phyloP scores from a whole-genome alignment of 2,888 invertebrate species.

The Erebia epiphron region DNA sequence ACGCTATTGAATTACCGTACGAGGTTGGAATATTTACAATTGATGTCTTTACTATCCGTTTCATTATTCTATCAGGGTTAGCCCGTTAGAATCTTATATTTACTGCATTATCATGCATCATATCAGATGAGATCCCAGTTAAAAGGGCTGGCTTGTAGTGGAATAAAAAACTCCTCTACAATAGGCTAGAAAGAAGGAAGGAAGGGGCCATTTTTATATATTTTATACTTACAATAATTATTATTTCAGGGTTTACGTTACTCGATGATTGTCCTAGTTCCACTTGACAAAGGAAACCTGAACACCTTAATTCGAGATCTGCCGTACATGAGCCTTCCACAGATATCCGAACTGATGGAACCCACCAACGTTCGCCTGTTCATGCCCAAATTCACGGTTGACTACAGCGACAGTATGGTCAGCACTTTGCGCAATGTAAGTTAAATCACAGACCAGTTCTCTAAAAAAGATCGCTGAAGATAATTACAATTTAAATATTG shows the following conservation, averaged over 20 bases:
- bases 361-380: slow-evolving; percentile 77
- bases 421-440: slow-evolving; percentile 75
- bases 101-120: too few relatives aligned
- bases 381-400: slow-evolving; percentile 84
- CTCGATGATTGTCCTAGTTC: slow-evolving; percentile 85
- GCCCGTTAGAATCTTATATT: too few relatives aligned
- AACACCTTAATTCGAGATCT: slow-evolving; percentile 80
- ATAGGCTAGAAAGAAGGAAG: too few relatives aligned
- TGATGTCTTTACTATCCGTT: too few relatives aligned
- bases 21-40: slow-evolving; percentile 66
- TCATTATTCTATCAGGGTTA: too few relatives aligned
- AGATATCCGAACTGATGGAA: slow-evolving; percentile 70
- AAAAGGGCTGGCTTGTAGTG: too few relatives aligned
- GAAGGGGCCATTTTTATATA: too few relatives aligned
- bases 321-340: slow-evolving; percentile 76
- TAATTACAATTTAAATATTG: too few relatives aligned
- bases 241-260: slow-evolving; percentile 81
- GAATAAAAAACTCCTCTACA: too few relatives aligned
- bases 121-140: too few relatives aligned
- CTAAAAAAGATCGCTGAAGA: too few relatives aligned
- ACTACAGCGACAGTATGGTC: slow-evolving; percentile 80
- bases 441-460: too few relatives aligned
- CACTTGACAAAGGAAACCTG: slow-evolving; percentile 76
- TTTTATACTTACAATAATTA: neutral
- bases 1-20: slow-evolving; percentile 86